phyloP scores from a whole-genome alignment of 2,888 invertebrate species.

The Leptopilina syphax region DNA sequence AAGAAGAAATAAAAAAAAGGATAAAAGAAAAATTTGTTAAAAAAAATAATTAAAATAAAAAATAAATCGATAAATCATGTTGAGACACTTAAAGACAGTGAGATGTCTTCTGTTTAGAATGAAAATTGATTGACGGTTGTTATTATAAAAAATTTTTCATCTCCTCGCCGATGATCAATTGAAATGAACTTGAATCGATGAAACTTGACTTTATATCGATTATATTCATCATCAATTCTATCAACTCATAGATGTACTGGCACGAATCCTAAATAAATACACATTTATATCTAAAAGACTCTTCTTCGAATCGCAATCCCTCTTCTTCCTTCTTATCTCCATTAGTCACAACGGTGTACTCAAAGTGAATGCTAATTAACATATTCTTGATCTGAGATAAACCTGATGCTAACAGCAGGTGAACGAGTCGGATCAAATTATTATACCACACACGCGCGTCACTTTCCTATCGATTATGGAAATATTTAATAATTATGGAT shows the following conservation, averaged over 20 bases:
- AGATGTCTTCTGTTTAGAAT: slow-evolving; percentile 3
- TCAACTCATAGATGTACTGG: not conserved
- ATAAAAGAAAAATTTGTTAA: no score
- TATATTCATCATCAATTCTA: not conserved
- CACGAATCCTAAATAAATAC: slow-evolving; percentile 34
- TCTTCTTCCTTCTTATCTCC: slow-evolving; percentile 18
- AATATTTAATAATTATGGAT: slow-evolving; percentile 13
- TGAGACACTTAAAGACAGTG: not conserved
- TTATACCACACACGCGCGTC: not conserved
- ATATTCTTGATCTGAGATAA: slow-evolving; percentile 32
- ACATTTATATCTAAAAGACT: not conserved
- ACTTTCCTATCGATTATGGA: slow-evolving; percentile 1
- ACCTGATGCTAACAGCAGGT: slow-evolving; percentile 22
- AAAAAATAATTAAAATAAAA: no score
- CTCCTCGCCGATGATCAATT: not conserved
- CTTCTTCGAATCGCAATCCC: slow-evolving; percentile 3
- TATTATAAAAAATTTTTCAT: slow-evolving; percentile 10
- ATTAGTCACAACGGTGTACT: slow-evolving; percentile 26
- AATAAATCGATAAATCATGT: slow-evolving; percentile 13
- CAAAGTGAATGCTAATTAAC: slow-evolving; percentile 35
- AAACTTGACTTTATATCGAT: slow-evolving; percentile 9
- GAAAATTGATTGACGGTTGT: not conserved
- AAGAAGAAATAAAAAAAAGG: no score
- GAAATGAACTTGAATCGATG: not conserved
- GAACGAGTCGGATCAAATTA: slow-evolving; percentile 11